phyloP scores from a whole-genome alignment of 2,113 vertebrate species.

The Tetraodon nigroviridis region DNA sequence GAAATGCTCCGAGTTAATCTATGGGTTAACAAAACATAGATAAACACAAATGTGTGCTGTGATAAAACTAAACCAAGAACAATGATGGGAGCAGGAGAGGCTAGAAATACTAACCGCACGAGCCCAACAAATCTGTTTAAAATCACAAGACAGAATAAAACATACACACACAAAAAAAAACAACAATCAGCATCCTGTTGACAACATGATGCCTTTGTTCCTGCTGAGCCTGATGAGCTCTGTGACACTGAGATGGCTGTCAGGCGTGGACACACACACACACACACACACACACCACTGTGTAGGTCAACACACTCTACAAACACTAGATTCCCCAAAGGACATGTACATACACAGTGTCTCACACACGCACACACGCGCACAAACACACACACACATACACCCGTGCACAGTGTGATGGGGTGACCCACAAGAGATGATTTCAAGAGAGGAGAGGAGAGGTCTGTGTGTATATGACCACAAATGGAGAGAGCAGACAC shows the following conservation, averaged over 20 bases:
- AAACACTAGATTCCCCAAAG: constrained; percentile 70
- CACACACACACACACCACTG: constrained; percentile 9
- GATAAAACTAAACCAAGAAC: too few species aligned
- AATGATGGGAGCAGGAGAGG: too few species aligned
- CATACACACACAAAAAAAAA: constrained; percentile 25
- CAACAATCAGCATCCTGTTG: constrained; percentile 34
- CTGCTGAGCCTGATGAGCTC: constrained; percentile 57
- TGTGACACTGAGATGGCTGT: constrained; percentile 54
- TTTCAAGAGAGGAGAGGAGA: constrained; percentile 45
- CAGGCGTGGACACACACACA: constrained; percentile 61
- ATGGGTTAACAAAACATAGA: too few species aligned
- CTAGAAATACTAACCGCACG: neutral
- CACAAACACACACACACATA: constrained; percentile 7
- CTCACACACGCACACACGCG: constrained; percentile 51
- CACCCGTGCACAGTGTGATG: constrained; percentile 47
- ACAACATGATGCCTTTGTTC: constrained; percentile 47
- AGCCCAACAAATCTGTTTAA: constrained; percentile 11
- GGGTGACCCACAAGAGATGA: constrained; percentile 47
- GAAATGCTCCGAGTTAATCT: too few species aligned
- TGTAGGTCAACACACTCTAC: constrained; percentile 68
- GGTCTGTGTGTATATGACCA: constrained; percentile 65
- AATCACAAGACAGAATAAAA: constrained; percentile 7
- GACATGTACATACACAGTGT: constrained; percentile 66
- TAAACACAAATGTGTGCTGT: too few species aligned
- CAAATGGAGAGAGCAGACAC: constrained; percentile 73